Conservation (phyloP, 2,797 vertebrate genomes). For the Rhynchotus rufescens region DNA sequence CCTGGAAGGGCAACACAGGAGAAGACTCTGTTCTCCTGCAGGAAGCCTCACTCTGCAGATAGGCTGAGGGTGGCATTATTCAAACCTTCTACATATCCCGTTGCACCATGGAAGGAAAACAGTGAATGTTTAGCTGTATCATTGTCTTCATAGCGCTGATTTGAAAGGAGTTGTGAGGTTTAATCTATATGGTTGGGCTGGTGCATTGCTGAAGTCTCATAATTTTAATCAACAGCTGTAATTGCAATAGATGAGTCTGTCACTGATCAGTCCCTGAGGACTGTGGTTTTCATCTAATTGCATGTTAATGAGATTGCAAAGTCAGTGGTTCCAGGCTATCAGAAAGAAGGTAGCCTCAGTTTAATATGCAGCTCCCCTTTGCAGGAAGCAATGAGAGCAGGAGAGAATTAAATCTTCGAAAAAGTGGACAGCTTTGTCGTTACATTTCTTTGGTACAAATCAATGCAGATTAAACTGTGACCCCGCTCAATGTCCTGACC, state of each 20-base stretch:
- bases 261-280: not conserved
- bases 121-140: not conserved
- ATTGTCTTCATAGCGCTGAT: not conserved
- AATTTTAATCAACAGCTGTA: not conserved
- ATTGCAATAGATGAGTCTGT: not conserved
- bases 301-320: constrained; percentile 36
- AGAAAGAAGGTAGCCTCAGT: constrained; percentile 1
- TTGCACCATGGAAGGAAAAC: not conserved
- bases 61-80: not conserved
- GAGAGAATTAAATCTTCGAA: constrained; percentile 23
- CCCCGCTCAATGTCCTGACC: not conserved
- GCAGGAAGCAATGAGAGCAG: constrained; percentile 15
- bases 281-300: not conserved
- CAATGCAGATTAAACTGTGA: constrained; percentile 43
- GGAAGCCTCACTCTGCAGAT: not conserved
- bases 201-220: not conserved
- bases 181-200: not conserved
- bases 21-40: not conserved
- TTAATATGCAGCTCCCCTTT: not conserved
- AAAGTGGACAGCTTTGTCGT: not conserved
- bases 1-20: not conserved
- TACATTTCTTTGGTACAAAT: constrained; percentile 37
- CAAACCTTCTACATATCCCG: not conserved
- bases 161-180: not conserved
- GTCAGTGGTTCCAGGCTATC: constrained; percentile 33